Conservation (phyloP, 2,113 vertebrate species). For the Odontesthes bonariensis region DNA sequence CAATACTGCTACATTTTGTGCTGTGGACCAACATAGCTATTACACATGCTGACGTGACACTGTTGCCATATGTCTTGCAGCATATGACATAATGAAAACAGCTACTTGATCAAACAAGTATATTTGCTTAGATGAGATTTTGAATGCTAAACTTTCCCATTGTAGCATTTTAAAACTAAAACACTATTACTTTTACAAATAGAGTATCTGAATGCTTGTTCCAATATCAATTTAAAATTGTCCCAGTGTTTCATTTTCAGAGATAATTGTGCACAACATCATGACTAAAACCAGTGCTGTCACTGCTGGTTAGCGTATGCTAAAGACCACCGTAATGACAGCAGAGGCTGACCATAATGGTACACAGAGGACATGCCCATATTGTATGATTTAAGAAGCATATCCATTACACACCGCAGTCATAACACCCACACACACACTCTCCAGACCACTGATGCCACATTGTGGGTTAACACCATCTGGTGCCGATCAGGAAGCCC, state of each 20-base stretch:
- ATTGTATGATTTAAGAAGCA: slow-evolving; percentile 80
- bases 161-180: too few relatives aligned
- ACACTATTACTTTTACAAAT: background rate
- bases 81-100: too few relatives aligned
- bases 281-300: slow-evolving; percentile 37
- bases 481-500: slow-evolving; percentile 85
- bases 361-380: slow-evolving; percentile 73
- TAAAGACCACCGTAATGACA: slow-evolving; percentile 61
- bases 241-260: background rate
- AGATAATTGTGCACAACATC: slow-evolving; percentile 42
- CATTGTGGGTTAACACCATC: slow-evolving; percentile 80
- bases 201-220: background rate
- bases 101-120: too few relatives aligned
- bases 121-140: too few relatives aligned
- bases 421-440: slow-evolving; percentile 46
- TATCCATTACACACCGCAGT: slow-evolving; percentile 75
- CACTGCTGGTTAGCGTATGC: slow-evolving; percentile 61
- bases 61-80: too few relatives aligned
- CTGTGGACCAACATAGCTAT: too few relatives aligned
- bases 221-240: too few relatives aligned
- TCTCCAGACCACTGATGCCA: slow-evolving; percentile 55
- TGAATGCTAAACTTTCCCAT: too few relatives aligned
- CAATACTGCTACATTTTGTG: too few relatives aligned
- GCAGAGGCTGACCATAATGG: slow-evolving; percentile 64
- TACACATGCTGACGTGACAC: too few relatives aligned